Evolutionary conservation across 1,140 invertebrate genomes (phyloP), one percentile per base, ranked within the genome.

Genomic region (Araneus ventricosus): DNA sequence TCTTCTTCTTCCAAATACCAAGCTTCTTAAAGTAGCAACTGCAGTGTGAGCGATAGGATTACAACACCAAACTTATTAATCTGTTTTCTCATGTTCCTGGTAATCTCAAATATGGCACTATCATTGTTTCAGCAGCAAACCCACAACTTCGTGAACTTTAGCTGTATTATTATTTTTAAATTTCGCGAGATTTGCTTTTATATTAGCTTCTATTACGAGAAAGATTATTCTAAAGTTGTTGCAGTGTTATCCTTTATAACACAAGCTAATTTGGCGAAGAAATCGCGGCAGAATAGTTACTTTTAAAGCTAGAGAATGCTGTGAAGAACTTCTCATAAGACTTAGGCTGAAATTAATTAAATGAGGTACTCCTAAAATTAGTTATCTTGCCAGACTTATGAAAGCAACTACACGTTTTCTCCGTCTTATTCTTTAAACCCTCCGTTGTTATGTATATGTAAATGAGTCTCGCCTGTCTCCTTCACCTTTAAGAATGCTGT

Each of bases 341-440:
- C n/a, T 67, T n/a, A n/a, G n/a, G 24, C 63, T 27, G 27, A 67
- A 67, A 67, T 67, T 67, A 67, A 67, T 67, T 67, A 67, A 67
- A 27, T 67, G 14, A 30, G 27, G 27, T 27, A 30, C 24, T 67
- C 63, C 63, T 67, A n/a, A 27, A 67, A 14, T 67, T 67, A 67
- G 27, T 67, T 67, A 67, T n/a, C 27, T 27, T 30, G n/a, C 63
- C 59, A 61, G 63, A 67, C 63, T 67, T 67, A 67, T 67, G 63
- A 67, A 67, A n/a, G 10, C 63, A 67, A 67, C 63, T 27, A n/a
- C 63, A 67, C 14, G 63, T 27, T 67, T 67, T 27, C 63, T 30
- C 10, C 63, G 27, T 67, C 14, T 67, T 67, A n/a, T 67, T 67
- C 63, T 67, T 27, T 67, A 67, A 67, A 67, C n/a, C 63, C 14